Conservation (phyloP, 2,113 vertebrate species). For the Panthera leo region DNA sequence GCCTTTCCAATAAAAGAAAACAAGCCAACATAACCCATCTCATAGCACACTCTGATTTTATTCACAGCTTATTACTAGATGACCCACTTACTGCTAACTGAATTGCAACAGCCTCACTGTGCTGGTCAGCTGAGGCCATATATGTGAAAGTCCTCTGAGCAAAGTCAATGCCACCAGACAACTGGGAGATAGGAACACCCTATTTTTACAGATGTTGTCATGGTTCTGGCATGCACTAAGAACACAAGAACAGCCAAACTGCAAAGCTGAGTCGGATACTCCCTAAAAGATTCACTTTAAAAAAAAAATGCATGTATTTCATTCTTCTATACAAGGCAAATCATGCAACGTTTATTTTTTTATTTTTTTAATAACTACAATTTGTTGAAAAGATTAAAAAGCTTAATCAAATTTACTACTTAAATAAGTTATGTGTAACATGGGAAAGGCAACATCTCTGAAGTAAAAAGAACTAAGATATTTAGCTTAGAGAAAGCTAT, state of each 20-base stretch:
- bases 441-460: background rate
- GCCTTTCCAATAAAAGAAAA: background rate
- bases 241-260: conserved; percentile 27
- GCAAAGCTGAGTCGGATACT: conserved; percentile 5
- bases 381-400: background rate
- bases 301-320: background rate
- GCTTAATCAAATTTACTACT: background rate
- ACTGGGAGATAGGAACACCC: conserved; percentile 53
- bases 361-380: background rate
- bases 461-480: background rate
- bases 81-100: conserved; percentile 46
- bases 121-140: conserved; percentile 50
- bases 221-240: conserved; percentile 44
- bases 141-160: conserved; percentile 59
- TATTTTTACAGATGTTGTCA: conserved; percentile 40
- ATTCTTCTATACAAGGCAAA: background rate
- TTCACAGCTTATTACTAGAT: background rate
- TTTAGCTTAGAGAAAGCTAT: background rate
- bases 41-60: background rate
- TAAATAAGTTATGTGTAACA: background rate
- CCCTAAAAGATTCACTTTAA: background rate
- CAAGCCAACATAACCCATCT: background rate
- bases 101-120: background rate
- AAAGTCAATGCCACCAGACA: conserved; percentile 71
- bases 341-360: background rate